Conservation (phyloP, 1,140 invertebrate species). For the Trachymyrmex septentrionalis region DNA sequence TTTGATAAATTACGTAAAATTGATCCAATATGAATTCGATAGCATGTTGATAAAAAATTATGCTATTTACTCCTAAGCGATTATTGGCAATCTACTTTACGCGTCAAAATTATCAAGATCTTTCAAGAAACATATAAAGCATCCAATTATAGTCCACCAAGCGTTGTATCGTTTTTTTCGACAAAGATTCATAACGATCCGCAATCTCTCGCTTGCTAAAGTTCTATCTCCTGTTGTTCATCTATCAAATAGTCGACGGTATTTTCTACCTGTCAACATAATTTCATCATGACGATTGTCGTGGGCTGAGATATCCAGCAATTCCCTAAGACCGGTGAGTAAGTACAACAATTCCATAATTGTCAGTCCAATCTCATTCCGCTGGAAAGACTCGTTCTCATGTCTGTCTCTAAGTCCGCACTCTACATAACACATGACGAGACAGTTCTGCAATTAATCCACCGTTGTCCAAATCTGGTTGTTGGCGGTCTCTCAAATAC, state of each 20-base stretch:
- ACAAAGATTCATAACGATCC: neutral
- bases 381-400: neutral
- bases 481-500: conserved; percentile 25
- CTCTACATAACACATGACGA: neutral
- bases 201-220: neutral
- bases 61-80: neutral
- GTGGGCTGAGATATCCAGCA: neutral
- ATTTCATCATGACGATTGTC: conserved; percentile 3
- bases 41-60: neutral
- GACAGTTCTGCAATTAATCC: conserved; percentile 56
- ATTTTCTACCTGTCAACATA: conserved; percentile 16
- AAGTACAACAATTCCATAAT: conserved; percentile 16
- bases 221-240: neutral
- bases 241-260: neutral
- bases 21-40: too few relatives aligned
- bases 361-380: conserved; percentile 30
- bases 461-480: conserved; percentile 41
- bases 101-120: neutral
- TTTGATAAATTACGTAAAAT: too few relatives aligned
- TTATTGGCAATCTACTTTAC: neutral
- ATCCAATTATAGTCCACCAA: too few relatives aligned
- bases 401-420: neutral
- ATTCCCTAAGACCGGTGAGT: neutral
- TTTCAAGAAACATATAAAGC: neutral
- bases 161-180: neutral